phyloP scores from a whole-genome alignment of 2,888 invertebrate species.

The Poecilus cupreus region DNA sequence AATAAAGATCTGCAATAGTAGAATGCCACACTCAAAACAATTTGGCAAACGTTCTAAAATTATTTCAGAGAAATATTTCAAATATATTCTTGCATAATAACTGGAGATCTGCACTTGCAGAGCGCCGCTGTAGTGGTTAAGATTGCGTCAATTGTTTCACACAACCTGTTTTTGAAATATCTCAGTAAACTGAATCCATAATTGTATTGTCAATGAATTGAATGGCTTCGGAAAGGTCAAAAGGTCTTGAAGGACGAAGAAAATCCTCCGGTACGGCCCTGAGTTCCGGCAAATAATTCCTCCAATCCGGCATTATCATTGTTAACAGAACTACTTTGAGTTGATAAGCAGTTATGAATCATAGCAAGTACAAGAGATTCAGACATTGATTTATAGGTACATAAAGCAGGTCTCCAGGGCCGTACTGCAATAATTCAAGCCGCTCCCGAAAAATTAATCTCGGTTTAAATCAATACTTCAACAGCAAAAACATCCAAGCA shows the following conservation, averaged over 20 bases:
- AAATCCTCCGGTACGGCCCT: neutral
- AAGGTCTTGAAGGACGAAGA: neutral
- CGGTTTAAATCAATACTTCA: slow-evolving; percentile 28
- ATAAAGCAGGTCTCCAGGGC: neutral
- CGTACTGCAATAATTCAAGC: slow-evolving; percentile 19
- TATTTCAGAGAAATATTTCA: no score
- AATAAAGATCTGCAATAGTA: no score
- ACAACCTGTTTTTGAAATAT: no score
- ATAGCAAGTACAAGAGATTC: neutral
- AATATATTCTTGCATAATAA: no score
- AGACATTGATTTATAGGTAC: slow-evolving; percentile 16
- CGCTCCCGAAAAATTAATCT: slow-evolving; percentile 25
- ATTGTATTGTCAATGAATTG: neutral
- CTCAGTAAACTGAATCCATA: neutral
- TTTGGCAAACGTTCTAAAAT: no score
- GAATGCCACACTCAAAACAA: no score
- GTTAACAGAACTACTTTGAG: slow-evolving; percentile 14
- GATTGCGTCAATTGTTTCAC: no score
- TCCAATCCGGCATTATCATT: neutral
- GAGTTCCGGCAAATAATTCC: neutral
- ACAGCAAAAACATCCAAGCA: neutral
- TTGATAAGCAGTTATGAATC: slow-evolving; percentile 18
- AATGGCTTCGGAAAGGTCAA: neutral
- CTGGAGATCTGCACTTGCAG: no score
- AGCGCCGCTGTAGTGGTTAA: no score